Evolutionary conservation across 2,113 vertebrate species (phyloP).

Genomic region (Bubo blakistoni): DNA sequence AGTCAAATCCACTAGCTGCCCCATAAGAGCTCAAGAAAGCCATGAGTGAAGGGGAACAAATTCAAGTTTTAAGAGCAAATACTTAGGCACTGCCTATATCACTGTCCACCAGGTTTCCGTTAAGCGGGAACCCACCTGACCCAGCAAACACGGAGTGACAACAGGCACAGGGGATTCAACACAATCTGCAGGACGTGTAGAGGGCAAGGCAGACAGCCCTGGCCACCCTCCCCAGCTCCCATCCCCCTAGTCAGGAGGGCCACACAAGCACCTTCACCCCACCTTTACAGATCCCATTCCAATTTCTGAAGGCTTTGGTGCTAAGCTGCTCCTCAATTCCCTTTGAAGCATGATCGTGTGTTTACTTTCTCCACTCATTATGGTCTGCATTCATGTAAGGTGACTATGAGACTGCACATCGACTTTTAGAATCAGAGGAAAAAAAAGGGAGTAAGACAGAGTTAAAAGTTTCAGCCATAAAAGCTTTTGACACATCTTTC

Average conservation of each 20-base stretch:
- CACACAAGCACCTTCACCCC: background rate
- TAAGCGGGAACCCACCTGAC: background rate
- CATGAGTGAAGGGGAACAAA: background rate
- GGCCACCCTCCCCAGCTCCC: background rate
- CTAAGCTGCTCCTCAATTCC: background rate
- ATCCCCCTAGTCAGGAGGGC: background rate
- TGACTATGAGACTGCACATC: background rate
- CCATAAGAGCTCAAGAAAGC: background rate
- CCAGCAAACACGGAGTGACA: background rate
- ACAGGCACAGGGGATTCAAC: fast-evolving
- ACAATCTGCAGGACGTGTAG: background rate
- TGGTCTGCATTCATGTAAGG: background rate
- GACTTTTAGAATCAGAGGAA: background rate
- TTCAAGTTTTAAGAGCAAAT: background rate
- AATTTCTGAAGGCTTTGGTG: background rate
- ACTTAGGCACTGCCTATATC: background rate
- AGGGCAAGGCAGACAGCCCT: background rate
- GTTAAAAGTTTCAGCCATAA: constrained; percentile 79
- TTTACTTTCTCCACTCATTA: background rate
- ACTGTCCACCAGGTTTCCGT: background rate
- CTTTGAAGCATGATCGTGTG: background rate
- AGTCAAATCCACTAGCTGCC: background rate
- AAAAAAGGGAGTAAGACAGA: constrained; percentile 44
- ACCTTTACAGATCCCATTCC: background rate
- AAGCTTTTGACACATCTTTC: constrained; percentile 80